Percentiles rank a stretch among this genome's conserved stretches.
These are phyloP conservation scores for Sycophaga agraensis DNA, from an alignment of 1,140 invertebrate species.

Conservation along the genomic window DNA sequence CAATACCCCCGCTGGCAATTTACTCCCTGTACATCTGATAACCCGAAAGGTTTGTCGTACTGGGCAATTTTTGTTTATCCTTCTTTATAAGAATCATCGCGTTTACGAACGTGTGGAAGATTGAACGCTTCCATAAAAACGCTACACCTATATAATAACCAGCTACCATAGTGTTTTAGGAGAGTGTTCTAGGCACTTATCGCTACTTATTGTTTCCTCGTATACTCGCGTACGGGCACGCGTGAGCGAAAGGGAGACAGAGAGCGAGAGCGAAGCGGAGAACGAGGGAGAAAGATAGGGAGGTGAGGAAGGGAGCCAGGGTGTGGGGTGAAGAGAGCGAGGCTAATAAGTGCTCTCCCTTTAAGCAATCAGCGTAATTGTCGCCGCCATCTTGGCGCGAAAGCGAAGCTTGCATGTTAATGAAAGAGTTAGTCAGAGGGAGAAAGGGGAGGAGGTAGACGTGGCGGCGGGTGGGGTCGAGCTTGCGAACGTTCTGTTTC, in stretches of 20 bases:
- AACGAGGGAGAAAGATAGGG: not conserved
- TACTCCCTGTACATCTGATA: too few relatives aligned
- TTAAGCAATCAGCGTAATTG: constrained; percentile 30
- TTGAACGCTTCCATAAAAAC: too few relatives aligned
- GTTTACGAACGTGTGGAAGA: too few relatives aligned
- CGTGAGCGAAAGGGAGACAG: not conserved
- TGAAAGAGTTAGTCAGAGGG: not conserved
- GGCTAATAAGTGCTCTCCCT: constrained; percentile 29
- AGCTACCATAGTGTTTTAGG: too few relatives aligned
- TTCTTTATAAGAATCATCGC: too few relatives aligned
- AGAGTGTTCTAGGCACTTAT: too few relatives aligned
- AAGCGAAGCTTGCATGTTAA: constrained; percentile 23
- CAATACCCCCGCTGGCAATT: too few relatives aligned
- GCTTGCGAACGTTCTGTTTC: not conserved
- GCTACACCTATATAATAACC: too few relatives aligned
- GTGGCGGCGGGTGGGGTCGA: not conserved
- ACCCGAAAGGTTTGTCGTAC: too few relatives aligned
- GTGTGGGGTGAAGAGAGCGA: not conserved
- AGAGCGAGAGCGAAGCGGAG: not conserved
- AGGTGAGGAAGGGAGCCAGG: not conserved
- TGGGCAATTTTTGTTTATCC: too few relatives aligned
- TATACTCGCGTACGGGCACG: too few relatives aligned
- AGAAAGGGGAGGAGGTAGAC: not conserved
- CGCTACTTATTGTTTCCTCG: not conserved
- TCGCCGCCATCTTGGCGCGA: constrained; percentile 22